Conservation (phyloP, 2,888 invertebrate genomes). For the Volucella inflata region DNA sequence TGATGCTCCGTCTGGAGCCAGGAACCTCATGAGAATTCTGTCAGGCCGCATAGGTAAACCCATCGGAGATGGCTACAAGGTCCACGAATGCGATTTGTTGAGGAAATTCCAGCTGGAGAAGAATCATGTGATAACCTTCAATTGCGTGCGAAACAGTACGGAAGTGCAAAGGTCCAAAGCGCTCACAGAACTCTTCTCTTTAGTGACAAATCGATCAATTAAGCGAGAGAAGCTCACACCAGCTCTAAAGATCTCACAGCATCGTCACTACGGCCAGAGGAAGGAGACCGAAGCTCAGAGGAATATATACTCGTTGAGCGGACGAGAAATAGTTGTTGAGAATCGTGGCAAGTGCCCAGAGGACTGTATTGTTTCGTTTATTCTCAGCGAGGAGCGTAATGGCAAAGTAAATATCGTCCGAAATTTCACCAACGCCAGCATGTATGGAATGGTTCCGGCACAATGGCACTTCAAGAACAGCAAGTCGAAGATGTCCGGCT, state of each 20-base stretch:
- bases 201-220: slow-evolving; percentile 83
- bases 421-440: slow-evolving; percentile 87
- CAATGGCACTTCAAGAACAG: slow-evolving; percentile 85
- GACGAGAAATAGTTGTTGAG: slow-evolving; percentile 87
- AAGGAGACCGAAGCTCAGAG: slow-evolving; percentile 86
- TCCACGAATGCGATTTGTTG: slow-evolving; percentile 86
- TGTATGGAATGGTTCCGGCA: slow-evolving; percentile 90
- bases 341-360: slow-evolving; percentile 90
- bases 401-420: slow-evolving; percentile 85
- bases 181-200: slow-evolving; percentile 83
- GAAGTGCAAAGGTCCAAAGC: slow-evolving; percentile 85
- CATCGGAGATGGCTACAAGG: slow-evolving; percentile 86
- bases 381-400: slow-evolving; percentile 85
- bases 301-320: slow-evolving; percentile 86
- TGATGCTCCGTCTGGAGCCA: slow-evolving; percentile 83
- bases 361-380: slow-evolving; percentile 87
- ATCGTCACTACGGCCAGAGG: slow-evolving; percentile 85
- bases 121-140: slow-evolving; percentile 84
- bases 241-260: slow-evolving; percentile 84
- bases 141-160: slow-evolving; percentile 86
- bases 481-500: slow-evolving; percentile 87
- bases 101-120: slow-evolving; percentile 86
- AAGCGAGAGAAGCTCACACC: slow-evolving; percentile 80
- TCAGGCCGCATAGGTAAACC: slow-evolving; percentile 89
- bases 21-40: slow-evolving; percentile 87